Evolutionary conservation across 1,140 invertebrate species (phyloP).

Genomic region (Saccostrea glomerata): DNA sequence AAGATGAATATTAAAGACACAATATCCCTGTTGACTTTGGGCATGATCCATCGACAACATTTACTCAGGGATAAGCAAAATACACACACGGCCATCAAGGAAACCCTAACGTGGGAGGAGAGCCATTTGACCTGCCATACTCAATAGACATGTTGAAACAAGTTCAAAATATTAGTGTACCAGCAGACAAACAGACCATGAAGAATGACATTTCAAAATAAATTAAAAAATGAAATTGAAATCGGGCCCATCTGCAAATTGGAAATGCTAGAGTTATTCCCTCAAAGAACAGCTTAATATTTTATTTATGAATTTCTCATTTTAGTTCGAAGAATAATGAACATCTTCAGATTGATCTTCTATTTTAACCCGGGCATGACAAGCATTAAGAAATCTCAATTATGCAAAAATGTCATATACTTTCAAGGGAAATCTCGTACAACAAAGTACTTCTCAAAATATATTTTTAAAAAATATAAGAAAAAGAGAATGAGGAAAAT

Average conservation of each 20-base stretch:
- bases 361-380: neutral
- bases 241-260: neutral
- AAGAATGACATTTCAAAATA: slow-evolving; percentile 6
- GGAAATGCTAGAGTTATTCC: neutral
- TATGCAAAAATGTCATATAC: neutral
- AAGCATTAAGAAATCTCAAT: neutral
- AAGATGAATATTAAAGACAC: slow-evolving; percentile 36
- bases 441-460: neutral
- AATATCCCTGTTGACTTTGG: slow-evolving; percentile 33
- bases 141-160: slow-evolving; percentile 26
- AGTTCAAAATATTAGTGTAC: neutral
- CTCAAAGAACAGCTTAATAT: neutral
- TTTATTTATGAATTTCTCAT: neutral
- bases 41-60: slow-evolving; percentile 27
- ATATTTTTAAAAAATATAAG: neutral
- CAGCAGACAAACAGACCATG: slow-evolving; percentile 22
- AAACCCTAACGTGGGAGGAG: slow-evolving; percentile 5
- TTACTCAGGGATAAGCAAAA: slow-evolving; percentile 34
- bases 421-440: neutral
- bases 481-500: neutral
- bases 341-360: neutral
- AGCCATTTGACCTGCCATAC: slow-evolving; percentile 23
- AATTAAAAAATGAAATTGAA: neutral
- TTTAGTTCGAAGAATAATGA: neutral
- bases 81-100: slow-evolving; percentile 21